Evolutionary conservation across 2,113 vertebrate genomes (phyloP), one percentile per base, ranked within the genome.

Genomic region (Athene noctua): DNA sequence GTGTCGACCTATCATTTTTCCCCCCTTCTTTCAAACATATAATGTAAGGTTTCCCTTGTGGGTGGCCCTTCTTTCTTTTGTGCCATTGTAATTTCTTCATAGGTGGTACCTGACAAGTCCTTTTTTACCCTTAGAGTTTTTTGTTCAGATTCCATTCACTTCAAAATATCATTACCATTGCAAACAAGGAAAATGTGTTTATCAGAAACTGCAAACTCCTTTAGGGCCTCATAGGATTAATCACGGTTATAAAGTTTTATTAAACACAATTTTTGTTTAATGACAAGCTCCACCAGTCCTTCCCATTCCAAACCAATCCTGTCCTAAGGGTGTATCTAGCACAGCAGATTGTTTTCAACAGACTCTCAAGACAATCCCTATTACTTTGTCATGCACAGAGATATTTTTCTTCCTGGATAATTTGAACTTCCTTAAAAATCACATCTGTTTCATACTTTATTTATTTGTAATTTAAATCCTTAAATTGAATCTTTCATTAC

Each of bases 241-340:
- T 99, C 98, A 98, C 95, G 98, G 98, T 98, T 98, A 98, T 99
- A 98, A 98, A 98, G 98, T 99, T 99, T 99, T 98, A 98, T 99
- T 98, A 99, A 98, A 98, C 98, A 98, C 98, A 98, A 98, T 98
- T 98, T 98, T 98, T 98, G 98, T 98, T 98, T 98, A 99, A 99
- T 99, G 98, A 98, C 98, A 98, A 98, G 98, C 98, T 98, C 98
- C 98, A 98, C 98, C 98, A 98, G 98, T 98, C 98, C 98, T 98
- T 98, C 98, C 98, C 98, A 98, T 98, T 98, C 98, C 97, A 98
- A 98, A 98, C 98, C 98, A 98, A 98, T 98, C 98, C 98, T 98
- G 98, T 98, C 98, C 98, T 98, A 97, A 98, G 98, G 98, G 98
- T 98, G 98, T 98, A 98, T 98, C 97, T 98, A 98, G 97, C 97